Conservation (phyloP, 2,888 invertebrate genomes). For the Synergus umbraculus region DNA sequence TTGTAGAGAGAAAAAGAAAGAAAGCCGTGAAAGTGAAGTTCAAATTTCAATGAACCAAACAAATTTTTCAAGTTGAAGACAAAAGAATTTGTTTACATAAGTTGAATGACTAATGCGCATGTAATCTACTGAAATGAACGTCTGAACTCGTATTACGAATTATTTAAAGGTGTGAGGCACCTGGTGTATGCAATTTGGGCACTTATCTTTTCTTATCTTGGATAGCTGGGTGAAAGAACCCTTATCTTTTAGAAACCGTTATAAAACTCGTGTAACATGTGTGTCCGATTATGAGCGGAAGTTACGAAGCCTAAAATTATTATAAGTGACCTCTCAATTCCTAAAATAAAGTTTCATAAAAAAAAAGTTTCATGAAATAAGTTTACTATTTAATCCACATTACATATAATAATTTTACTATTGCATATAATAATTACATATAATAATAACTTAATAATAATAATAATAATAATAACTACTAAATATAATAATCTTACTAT, state of each 20-base stretch:
- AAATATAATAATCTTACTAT: no score
- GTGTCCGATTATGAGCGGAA: constrained; percentile 1
- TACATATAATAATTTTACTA: no score
- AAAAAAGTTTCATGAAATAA: no score
- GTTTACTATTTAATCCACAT: no score
- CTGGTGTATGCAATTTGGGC: constrained; percentile 28
- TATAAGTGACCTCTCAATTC: neutral
- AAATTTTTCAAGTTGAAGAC: no score
- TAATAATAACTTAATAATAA: no score
- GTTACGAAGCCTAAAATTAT: neutral
- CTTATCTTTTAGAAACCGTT: constrained; percentile 36
- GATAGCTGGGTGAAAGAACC: constrained; percentile 36
- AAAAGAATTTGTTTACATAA: neutral
- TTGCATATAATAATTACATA: no score
- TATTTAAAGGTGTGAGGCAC: constrained; percentile 24
- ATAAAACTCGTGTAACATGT: constrained; percentile 33
- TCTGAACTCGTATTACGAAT: constrained; percentile 14
- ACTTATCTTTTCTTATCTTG: constrained; percentile 23
- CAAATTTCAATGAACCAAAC: neutral
- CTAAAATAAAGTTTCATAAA: neutral
- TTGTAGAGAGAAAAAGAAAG: no score
- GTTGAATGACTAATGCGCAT: neutral
- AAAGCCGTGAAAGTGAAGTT: no score
- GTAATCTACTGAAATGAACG: constrained; percentile 18
- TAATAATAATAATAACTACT: no score